Evolutionary conservation across 2,797 vertebrate genomes (phyloP), one percentile per base, ranked within the genome.

Genomic region (Potorous gilbertii): DNA sequence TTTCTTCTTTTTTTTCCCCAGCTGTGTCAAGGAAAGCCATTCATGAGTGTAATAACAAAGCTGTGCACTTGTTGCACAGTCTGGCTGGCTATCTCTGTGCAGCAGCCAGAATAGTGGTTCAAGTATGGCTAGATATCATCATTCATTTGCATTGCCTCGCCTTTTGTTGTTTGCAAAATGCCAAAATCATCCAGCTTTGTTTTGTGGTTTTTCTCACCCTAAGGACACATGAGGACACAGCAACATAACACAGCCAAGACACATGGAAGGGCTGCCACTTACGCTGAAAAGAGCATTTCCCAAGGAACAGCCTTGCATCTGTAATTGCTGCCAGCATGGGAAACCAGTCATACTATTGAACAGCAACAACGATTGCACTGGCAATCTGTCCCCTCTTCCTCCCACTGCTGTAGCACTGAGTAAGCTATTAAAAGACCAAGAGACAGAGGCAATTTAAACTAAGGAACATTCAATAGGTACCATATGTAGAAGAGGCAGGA

Each of bases 101-200:
- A 92, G 74, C 28, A 96, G 34, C 46, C n/a, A 95, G 10, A 59
- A 4, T 40, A 94, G 52, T 93, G 93, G 95, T 56, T 94, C 92
- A 59, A 94, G 66, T 90, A 91, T 52, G 12, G 55, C 66, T 94
- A 66, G 93, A 28, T 91, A 91, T 90, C 56, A 81, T 93, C 92
- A 94, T 95, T 95, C 96, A 90, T 93, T 97, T 96, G 29, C 27
- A 54, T 97, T 96, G 95, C 21, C 52, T 97, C 96, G 94, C 81
- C 59, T 66, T 81, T 97, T 95, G 52, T 55, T 87, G 96, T 31
- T n/a, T 81, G 54, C 96, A 91, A 96, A 54, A 91, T 93, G 92
- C 46, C 95, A 97, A 96, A 97, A 95, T 96, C 92, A 96, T n/a
- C 97, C 95, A 97, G 52, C 54, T 97, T 95, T 96, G 92, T 96